These are phyloP conservation scores for Peromyscus leucopus DNA, from an alignment of 2,113 vertebrate species.

Conservation along the genomic window DNA sequence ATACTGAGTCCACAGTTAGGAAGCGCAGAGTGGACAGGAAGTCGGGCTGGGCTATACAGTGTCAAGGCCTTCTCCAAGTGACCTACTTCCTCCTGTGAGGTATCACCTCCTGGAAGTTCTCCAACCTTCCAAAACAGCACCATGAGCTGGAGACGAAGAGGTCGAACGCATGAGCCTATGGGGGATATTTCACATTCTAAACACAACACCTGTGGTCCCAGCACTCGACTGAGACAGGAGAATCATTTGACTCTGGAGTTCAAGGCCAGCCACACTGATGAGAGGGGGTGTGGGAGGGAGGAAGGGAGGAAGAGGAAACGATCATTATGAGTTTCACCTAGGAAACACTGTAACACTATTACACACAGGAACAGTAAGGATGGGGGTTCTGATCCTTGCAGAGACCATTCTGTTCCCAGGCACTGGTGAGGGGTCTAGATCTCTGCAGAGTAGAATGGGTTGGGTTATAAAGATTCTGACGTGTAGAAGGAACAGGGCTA, in stretches of 20 bases:
- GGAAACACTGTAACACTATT: not conserved
- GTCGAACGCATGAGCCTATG: not conserved
- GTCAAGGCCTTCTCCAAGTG: not conserved
- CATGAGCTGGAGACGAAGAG: not conserved
- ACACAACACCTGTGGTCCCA: not conserved
- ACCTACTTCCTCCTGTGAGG: not conserved
- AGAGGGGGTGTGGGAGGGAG: accelerated
- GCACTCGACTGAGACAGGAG: not conserved
- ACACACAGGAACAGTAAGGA: not conserved
- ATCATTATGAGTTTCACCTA: not conserved
- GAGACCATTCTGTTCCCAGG: not conserved
- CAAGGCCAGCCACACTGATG: not conserved
- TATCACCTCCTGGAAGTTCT: not conserved
- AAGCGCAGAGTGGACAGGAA: not conserved
- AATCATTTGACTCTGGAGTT: not conserved
- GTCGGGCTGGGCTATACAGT: not conserved
- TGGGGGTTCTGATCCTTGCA: not conserved
- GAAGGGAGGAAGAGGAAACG: not conserved
- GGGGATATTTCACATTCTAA: not conserved
- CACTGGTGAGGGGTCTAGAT: not conserved
- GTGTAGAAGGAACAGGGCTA: not conserved
- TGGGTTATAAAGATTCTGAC: not conserved
- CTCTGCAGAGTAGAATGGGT: not conserved
- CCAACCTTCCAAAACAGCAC: not conserved
- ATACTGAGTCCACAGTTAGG: not conserved